Evolutionary conservation across 2,888 invertebrate genomes (phyloP), one percentile per base, ranked within the genome.

Genomic region (Aphodius sticticus): DNA sequence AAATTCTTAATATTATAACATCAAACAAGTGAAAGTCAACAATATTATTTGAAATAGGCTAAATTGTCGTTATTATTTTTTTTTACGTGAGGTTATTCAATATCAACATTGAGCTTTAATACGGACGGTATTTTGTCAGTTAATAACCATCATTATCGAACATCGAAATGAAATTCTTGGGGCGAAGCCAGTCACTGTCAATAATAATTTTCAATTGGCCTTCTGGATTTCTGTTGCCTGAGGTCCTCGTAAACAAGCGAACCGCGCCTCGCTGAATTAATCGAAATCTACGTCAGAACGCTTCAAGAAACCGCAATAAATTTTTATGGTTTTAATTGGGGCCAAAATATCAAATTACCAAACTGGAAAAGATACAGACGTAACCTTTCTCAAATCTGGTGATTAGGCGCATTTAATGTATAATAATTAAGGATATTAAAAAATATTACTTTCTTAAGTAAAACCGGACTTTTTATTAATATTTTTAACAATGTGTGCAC

Each of bases 181-280:
- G 53, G 6, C 53, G 1, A 26, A 7, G 53, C 53, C 12, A 7
- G 53, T 53, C 3, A 12, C 53, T 53, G 53, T 12, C 53, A 53
- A 53, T 53, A 53, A 53, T 53, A 53, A 53, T 53, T 53, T 53
- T 53, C 53, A 53, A 53, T 53, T 53, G 53, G 53, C 53, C 53
- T 53, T 53, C 53, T 53, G 53, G 53, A 2, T 53, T 53, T 12
- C 9, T 12, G 53, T 53, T 53, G 53, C 53, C 53, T 5, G 9
- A 12, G 53, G 53, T 53, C 12, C 7, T 53, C 53, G 12, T 53
- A 53, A 53, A 53, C 7, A 7, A 53, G 3, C 12, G 53, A 53
- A 53, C 53, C 53, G 53, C 53, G 53, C 53, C 53, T 53, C 53
- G 7, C 12, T 12, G 6, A 9, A 2, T 53, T 53, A 53, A 53